Base-by-base conservation (phyloP, 2,888 invertebrate genomes). In the Ischnura elegans region DNA sequence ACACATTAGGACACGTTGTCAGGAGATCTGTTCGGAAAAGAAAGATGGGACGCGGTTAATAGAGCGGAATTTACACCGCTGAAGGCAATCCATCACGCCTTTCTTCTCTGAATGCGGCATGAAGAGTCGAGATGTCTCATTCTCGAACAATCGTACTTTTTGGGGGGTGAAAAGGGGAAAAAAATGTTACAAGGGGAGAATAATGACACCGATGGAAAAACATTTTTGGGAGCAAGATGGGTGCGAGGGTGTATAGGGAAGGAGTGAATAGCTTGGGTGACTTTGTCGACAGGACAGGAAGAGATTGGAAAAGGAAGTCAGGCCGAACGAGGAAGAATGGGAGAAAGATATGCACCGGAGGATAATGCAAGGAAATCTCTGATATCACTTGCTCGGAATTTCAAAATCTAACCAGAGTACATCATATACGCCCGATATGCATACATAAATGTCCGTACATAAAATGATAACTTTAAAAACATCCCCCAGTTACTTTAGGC, bases 51-150 rank as follows among this genome's bases (percentile, higher is more conserved):
- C 61, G 43, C 61, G 90, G 61, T 90, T 90, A 90, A 90, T 42
- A 51, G 66, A 43, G 43, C 25, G 43, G 61, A 66, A 43, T 66
- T 43, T 90, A 10, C 90, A 76, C 43, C 10, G 61, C 47, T 66
- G 90, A 90, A 25, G 61, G 90, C 90, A 42, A 66, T 90, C 61
- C 90, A 90, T 90, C 90, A 43, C 90, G 42, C 43, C 61, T 90
- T 90, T 25, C 29, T 66, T 87, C n/a, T 51, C 25, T 61, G 29
- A 87, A 25, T 42, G 61, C n/a, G 61, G 43, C 43, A 2, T 66
- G n/a, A 90, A 90, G 61, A 43, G 61, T 43, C 43, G 43, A 66
- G 90, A 61, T 55, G 66, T 61, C 43, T 51, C 61, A 19, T 90
- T 87, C 43, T n/a, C 90, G 61, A 90, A 90, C 55, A 90, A 90